Percentiles rank a stretch among this genome's conserved stretches.
Evolutionary conservation across 2,888 invertebrate genomes (phyloP).

Genomic region (Pammene fasciana): DNA sequence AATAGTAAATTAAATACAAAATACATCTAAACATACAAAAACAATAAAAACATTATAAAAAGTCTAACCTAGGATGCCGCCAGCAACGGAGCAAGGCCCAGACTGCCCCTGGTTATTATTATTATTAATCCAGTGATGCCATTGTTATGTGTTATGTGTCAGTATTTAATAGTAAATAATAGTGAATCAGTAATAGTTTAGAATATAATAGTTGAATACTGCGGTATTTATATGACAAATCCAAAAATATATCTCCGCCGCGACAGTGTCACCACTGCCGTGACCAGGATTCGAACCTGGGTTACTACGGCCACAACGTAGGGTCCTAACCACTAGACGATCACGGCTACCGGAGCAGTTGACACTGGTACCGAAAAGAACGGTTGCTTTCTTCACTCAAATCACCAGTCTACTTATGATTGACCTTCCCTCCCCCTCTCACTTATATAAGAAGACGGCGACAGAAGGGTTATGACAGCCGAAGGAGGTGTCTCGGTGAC

Average conservation of each 20-base stretch:
- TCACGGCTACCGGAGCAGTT: slow-evolving; percentile 67
- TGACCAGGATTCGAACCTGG: slow-evolving; percentile 88
- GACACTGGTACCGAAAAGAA: background rate
- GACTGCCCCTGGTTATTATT: too few species aligned
- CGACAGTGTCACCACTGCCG: slow-evolving; percentile 78
- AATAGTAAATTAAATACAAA: too few species aligned
- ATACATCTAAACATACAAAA: too few species aligned
- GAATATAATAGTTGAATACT: too few species aligned
- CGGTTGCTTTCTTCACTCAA: background rate
- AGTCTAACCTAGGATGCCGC: too few species aligned
- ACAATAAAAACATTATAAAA: too few species aligned
- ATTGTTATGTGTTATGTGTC: too few species aligned
- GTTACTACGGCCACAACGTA: slow-evolving; percentile 86
- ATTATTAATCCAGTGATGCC: too few species aligned
- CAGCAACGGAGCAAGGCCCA: too few species aligned
- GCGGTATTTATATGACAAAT: too few species aligned
- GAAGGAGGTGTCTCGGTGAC: slow-evolving; percentile 48
- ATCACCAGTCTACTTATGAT: background rate
- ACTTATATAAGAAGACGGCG: background rate
- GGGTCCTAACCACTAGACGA: slow-evolving; percentile 85
- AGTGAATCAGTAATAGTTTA: too few species aligned
- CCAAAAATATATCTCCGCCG: slow-evolving; percentile 50
- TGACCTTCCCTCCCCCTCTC: background rate
- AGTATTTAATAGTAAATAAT: too few species aligned
- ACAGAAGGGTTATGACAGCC: slow-evolving; percentile 71